Base-by-base conservation (phyloP, 2,797 vertebrate genomes). In the Pseudomugil tenellus region DNA sequence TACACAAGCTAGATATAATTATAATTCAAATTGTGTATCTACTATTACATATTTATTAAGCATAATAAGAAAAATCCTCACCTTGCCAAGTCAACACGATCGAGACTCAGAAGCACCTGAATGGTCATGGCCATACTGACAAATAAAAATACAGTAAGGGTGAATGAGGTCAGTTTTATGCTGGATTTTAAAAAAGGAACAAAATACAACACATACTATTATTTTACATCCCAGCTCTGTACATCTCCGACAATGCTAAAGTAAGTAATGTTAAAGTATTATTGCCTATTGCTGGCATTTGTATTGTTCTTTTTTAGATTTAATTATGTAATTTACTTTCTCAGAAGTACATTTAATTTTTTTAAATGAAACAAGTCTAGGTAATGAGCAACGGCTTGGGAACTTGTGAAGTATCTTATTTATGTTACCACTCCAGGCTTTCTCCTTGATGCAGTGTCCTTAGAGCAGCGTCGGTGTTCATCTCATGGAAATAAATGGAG, bases 81-180 rank as follows among this genome's bases (percentile, higher is more conserved):
- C 98, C 98, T 95, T 58, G 98, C 97, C 17, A 98, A 88, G 82
- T 99, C 98, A 3, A 98, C 92, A 75, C 98, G 93, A 90, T 99
- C 97, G 23, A 98, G 91, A 87, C 95, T 96, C 79, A 99, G 93
- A 19, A 97, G 90, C 17, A 97, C 94, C 90, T 99, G 98, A 77
- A 99, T 93, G 6, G 85, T 96, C 96, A 97, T 98, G 56, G 96
- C 96, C 93, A 94, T 94, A 86, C 98, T 99, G 88, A 9, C 97
- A 4, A 72, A 60, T 21, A 57, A n/a, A 58, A 51, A 53, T 53
- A 84, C 6, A 26, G 52, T 62, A 41, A 21, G 2, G 11, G 10
- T 60, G 26, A 35, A 17, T 63, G 72, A 51, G 21, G 37, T 67
- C 4, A 48, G 25, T 41, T 58, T 55, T 1, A 55, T 25, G 9